phyloP scores from a whole-genome alignment of 2,888 invertebrate genomes.

The Drosophila peninsularis region DNA sequence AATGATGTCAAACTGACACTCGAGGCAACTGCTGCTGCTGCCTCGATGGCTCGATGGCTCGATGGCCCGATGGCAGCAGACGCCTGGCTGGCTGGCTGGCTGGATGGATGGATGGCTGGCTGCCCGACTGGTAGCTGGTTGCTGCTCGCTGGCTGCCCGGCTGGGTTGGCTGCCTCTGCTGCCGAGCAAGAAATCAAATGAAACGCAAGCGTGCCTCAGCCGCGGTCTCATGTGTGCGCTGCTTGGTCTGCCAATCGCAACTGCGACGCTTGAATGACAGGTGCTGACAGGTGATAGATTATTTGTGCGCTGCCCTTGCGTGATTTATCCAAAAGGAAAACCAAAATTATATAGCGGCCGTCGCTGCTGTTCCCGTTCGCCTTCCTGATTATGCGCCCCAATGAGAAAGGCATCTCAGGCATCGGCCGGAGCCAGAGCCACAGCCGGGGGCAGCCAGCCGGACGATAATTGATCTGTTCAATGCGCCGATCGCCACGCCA shows the following conservation, averaged over 20 bases:
- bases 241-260: constrained; percentile 78
- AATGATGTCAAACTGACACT: constrained; percentile 82
- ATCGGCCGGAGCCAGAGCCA: too few species aligned
- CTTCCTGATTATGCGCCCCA: constrained; percentile 57
- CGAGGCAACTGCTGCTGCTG: constrained; percentile 45
- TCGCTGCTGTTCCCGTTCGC: constrained; percentile 22
- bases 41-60: constrained; percentile 12
- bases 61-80: constrained; percentile 30
- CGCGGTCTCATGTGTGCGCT: constrained; percentile 13
- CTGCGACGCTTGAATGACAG: constrained; percentile 84
- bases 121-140: not conserved
- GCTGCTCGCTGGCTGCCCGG: constrained; percentile 26
- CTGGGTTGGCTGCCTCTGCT: constrained; percentile 35
- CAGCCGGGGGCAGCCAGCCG: constrained; percentile 27
- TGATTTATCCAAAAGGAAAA: constrained; percentile 69
- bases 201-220: constrained; percentile 24
- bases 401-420: constrained; percentile 26
- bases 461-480: constrained; percentile 76
- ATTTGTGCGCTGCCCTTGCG: constrained; percentile 72
- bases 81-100: constrained; percentile 51
- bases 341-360: constrained; percentile 54
- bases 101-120: constrained; percentile 14
- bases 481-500: constrained; percentile 65
- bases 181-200: constrained; percentile 31
- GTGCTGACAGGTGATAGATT: constrained; percentile 85